Evolutionary conservation across 2,113 vertebrate genomes (phyloP).

Genomic region (Aythya baeri): DNA sequence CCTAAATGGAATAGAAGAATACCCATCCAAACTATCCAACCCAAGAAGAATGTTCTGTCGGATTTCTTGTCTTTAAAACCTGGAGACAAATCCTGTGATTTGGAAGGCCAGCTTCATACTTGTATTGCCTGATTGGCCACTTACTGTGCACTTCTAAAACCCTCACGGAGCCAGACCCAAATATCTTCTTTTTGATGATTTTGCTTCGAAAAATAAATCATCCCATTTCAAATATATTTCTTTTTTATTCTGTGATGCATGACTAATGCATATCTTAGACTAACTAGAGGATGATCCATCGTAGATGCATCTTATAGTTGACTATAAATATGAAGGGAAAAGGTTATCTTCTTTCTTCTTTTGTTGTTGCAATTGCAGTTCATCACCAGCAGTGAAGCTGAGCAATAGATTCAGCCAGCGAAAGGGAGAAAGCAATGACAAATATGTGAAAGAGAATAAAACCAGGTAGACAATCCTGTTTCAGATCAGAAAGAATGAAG

Average conservation of each 20-base stretch:
- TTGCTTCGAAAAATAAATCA: not conserved
- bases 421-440: not conserved
- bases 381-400: not conserved
- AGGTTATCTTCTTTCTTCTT: not conserved
- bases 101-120: not conserved
- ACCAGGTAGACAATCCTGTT: not conserved
- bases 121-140: rapidly evolving
- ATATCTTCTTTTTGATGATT: not conserved
- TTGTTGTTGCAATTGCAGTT: not conserved
- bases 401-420: not conserved
- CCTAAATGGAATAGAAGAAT: not conserved
- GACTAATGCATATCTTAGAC: not conserved
- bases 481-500: not conserved
- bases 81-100: not conserved
- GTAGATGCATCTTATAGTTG: not conserved
- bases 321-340: not conserved
- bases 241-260: not conserved
- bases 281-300: not conserved
- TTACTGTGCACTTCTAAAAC: not conserved
- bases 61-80: not conserved
- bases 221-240: not conserved
- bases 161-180: not conserved
- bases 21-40: not conserved
- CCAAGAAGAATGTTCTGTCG: not conserved
- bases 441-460: not conserved